phyloP scores from a whole-genome alignment of 2,797 vertebrate species.

The Lagorchestes hirsutus region DNA sequence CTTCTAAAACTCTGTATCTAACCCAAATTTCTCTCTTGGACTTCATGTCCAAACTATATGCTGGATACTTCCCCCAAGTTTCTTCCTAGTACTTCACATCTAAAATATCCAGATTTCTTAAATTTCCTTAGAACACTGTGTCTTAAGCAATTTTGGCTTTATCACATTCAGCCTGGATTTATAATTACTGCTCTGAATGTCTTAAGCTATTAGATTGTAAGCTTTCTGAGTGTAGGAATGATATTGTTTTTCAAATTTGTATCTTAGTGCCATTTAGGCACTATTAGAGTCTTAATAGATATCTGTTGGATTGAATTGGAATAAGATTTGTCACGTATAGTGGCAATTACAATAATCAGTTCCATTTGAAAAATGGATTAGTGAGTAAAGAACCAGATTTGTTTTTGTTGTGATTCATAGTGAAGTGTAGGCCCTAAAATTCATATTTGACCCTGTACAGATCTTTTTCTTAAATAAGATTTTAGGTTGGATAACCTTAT shows the following conservation, averaged over 20 bases:
- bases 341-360: slow-evolving; percentile 46
- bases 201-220: background rate
- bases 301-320: background rate
- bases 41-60: background rate
- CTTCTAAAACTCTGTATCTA: background rate
- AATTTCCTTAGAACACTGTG: background rate
- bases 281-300: background rate
- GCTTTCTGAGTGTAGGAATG: background rate
- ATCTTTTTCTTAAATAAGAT: slow-evolving; percentile 7
- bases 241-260: background rate
- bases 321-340: background rate
- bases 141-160: background rate
- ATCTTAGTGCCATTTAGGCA: background rate
- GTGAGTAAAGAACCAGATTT: slow-evolving; percentile 34
- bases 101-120: background rate
- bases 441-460: slow-evolving; percentile 48
- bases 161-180: background rate
- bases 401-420: slow-evolving; percentile 44
- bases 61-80: background rate
- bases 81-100: background rate
- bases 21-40: background rate
- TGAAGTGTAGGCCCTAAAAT: slow-evolving; percentile 46
- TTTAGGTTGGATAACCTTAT: background rate
- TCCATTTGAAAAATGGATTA: slow-evolving; percentile 29
- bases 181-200: background rate